A percentile compares a stretch with the other conserved stretches of the same genome.
These are phyloP conservation scores for Whitmania pigra DNA, from an alignment of 1,140 invertebrate species.

Conservation along the genomic window DNA sequence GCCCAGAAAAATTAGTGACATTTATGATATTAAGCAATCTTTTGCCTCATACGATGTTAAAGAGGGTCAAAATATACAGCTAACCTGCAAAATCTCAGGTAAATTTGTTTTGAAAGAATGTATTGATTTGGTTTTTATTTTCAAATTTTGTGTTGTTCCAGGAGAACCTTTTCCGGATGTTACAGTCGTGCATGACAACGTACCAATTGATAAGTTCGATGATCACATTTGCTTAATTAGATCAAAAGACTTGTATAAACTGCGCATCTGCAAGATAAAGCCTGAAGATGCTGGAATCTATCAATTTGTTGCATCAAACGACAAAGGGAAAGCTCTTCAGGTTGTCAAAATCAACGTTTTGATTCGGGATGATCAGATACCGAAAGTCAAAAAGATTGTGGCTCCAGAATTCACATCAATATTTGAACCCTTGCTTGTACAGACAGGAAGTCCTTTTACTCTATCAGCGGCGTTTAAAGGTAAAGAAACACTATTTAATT, in stretches of 20 bases:
- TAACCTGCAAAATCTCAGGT: slow-evolving; percentile 20
- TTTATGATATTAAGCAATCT: not conserved
- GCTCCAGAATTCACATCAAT: not conserved
- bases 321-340: slow-evolving; percentile 26
- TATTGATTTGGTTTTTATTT: not conserved
- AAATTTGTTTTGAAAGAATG: not conserved
- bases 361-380: not conserved
- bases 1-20: slow-evolving; percentile 1
- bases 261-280: slow-evolving; percentile 28
- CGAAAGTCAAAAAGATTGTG: not conserved
- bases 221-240: slow-evolving; percentile 16
- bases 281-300: slow-evolving; percentile 31
- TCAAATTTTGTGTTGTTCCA: slow-evolving; percentile 1
- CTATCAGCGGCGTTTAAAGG: not conserved
- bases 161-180: not conserved
- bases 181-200: slow-evolving; percentile 5
- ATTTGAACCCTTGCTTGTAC: slow-evolving; percentile 21
- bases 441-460: slow-evolving; percentile 14
- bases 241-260: slow-evolving; percentile 27
- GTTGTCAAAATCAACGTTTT: slow-evolving; percentile 19
- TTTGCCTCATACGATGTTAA: slow-evolving; percentile 11
- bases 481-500: not conserved
- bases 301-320: slow-evolving; percentile 32
- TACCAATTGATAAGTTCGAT: slow-evolving; percentile 18
- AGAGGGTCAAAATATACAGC: slow-evolving; percentile 15